Evolutionary conservation across 2,113 vertebrate species (phyloP).

Genomic region (Archocentrus centrarchus): DNA sequence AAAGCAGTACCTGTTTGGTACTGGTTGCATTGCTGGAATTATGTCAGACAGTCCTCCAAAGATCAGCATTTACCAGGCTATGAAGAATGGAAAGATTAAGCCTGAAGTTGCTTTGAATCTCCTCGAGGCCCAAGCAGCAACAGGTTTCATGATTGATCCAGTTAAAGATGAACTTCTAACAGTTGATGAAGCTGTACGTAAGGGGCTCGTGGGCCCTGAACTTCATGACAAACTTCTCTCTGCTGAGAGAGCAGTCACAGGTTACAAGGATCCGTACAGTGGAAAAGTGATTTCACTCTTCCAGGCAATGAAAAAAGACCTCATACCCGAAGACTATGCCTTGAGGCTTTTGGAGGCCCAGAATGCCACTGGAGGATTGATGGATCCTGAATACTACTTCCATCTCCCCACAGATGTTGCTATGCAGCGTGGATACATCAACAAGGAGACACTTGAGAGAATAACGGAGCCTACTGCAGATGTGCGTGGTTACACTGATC

Average conservation of each 20-base stretch:
- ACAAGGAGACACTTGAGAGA: constrained; percentile 87
- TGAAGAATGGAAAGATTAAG: constrained; percentile 89
- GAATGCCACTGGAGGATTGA: constrained; percentile 89
- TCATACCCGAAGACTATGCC: constrained; percentile 91
- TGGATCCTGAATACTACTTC: constrained; percentile 92
- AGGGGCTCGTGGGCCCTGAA: constrained; percentile 93
- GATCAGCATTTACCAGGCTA: constrained; percentile 90
- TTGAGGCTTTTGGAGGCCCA: constrained; percentile 93
- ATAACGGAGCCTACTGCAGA: constrained; percentile 81
- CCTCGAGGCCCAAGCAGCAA: constrained; percentile 97
- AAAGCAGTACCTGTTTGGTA: constrained; percentile 90
- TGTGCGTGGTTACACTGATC: constrained; percentile 88
- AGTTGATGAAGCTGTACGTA: constrained; percentile 94
- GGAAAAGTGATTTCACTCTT: constrained; percentile 95
- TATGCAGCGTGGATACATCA: constrained; percentile 91
- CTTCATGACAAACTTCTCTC: constrained; percentile 95
- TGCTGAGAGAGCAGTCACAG: constrained; percentile 92
- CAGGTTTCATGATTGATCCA: constrained; percentile 93
- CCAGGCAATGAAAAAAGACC: constrained; percentile 97
- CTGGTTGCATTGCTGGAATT: constrained; percentile 90
- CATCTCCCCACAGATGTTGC: constrained; percentile 91
- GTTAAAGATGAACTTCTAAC: constrained; percentile 89
- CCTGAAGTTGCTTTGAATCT: constrained; percentile 87
- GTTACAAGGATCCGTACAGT: constrained; percentile 94
- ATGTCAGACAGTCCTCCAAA: constrained; percentile 86